Base-by-base conservation (phyloP, 2,797 vertebrate species). In the Kryptopterus vitreolus region DNA sequence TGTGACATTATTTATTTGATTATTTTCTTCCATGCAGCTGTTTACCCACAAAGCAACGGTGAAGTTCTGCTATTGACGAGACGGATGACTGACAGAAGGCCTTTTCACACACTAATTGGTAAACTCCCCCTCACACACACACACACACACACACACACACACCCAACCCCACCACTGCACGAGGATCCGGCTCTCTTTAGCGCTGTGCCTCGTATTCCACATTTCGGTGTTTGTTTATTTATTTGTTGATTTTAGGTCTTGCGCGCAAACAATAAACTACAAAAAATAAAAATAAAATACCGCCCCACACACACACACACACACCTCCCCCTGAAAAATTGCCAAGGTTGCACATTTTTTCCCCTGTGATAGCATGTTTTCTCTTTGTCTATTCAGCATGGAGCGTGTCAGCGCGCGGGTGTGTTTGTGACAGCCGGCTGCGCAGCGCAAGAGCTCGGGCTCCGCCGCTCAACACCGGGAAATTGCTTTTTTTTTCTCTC, bases 381-480 rank as follows among this genome's bases (percentile, higher is more conserved):
- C 87, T 91, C 86, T 93, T 86, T 93, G 93, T 92, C 92, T 85
- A 92, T 90, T 94, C 93, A 94, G 93, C 93, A 93, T 79, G 87
- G 85, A 16, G 88, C 88, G 76, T 91, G 92, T 93, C 90, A 91
- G 89, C 50, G 85, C 43, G 85, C 77, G 83, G 70, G 84, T 86
- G 85, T 86, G 86, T 86, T 86, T 85, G 87, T 88, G 85, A 89
- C 82, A 89, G 86, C 86, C 87, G 84, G 85, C 77, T 84, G 89
- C 90, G 88, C 87, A 81, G 46, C 73, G 46, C 79, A 87, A 86
- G 86, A 88, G 90, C 89, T 31, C 66, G 77, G 85, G 77, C 85
- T 81, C 81, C 80, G 82, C 86, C 86, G 84, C 84, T 79, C 77
- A 77, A 76, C 80, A 61, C 78, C 86, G 88, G 90, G 90, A 94